A percentile compares a stretch with the other conserved stretches of the same genome.
These are phyloP conservation scores for Athrips mouffetella DNA, from an alignment of 2,888 invertebrate species.

Conservation along the genomic window DNA sequence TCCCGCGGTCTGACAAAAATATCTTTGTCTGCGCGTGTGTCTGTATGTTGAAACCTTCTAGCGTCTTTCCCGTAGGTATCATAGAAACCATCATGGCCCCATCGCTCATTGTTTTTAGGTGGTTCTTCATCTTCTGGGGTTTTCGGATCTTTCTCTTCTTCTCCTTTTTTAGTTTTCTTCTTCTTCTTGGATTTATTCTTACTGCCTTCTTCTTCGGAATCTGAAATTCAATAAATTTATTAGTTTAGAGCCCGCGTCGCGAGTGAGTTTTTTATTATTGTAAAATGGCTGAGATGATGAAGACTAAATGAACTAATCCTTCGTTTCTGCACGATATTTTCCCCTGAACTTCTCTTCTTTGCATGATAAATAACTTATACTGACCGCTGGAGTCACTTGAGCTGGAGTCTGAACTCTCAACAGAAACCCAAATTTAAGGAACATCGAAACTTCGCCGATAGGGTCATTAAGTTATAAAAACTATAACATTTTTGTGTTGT, in stretches of 20 bases:
- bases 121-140: constrained; percentile 35
- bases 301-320: no score
- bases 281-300: no score
- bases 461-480: no score
- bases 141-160: constrained; percentile 40
- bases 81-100: constrained; percentile 71
- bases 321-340: no score
- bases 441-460: no score
- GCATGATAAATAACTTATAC: no score
- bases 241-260: background rate
- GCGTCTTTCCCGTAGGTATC: constrained; percentile 66
- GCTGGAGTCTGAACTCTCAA: no score
- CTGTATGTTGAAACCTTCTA: constrained; percentile 39
- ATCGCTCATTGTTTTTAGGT: constrained; percentile 46
- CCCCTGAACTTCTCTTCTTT: no score
- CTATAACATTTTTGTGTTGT: no score
- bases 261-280: no score
- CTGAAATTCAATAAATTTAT: constrained; percentile 27
- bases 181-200: constrained; percentile 39
- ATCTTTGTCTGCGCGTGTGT: constrained; percentile 39
- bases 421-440: no score
- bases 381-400: constrained; percentile 30
- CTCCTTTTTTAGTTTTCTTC: constrained; percentile 38
- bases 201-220: constrained; percentile 46
- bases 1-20: constrained; percentile 40